Conservation (phyloP, 2,797 vertebrate species). For the Clarias laeviceps region DNA sequence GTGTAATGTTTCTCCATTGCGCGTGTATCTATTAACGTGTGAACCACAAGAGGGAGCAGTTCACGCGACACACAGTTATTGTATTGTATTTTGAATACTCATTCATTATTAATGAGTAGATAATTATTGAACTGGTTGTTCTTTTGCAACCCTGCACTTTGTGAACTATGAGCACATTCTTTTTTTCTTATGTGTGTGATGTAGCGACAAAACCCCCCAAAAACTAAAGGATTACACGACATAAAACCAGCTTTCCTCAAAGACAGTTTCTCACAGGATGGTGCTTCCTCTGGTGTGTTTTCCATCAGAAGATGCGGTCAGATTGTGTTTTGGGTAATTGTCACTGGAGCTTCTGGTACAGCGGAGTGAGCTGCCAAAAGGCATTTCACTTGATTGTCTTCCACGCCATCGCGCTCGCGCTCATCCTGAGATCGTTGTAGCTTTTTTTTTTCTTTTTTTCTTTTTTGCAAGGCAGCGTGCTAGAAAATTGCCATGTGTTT, state of each 20-base stretch:
- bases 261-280: neutral
- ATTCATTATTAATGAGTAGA: no score
- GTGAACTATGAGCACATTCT: no score
- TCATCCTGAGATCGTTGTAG: neutral
- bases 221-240: neutral
- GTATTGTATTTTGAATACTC: no score
- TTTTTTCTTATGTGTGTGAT: no score
- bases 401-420: neutral
- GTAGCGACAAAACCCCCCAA: no score
- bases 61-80: no score
- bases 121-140: no score
- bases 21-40: no score
- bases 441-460: neutral
- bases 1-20: no score
- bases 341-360: slow-evolving; percentile 45
- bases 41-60: no score
- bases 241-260: neutral
- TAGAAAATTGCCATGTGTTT: slow-evolving; percentile 55
- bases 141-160: no score
- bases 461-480: slow-evolving; percentile 32
- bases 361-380: slow-evolving; percentile 28
- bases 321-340: slow-evolving; percentile 51
- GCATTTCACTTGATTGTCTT: slow-evolving; percentile 49
- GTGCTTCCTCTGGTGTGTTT: neutral
- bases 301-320: slow-evolving; percentile 35